A percentile compares a stretch with the other conserved stretches of the same genome.
Conservation (phyloP, 2,888 invertebrate genomes). For the Cephus sareptanus region DNA sequence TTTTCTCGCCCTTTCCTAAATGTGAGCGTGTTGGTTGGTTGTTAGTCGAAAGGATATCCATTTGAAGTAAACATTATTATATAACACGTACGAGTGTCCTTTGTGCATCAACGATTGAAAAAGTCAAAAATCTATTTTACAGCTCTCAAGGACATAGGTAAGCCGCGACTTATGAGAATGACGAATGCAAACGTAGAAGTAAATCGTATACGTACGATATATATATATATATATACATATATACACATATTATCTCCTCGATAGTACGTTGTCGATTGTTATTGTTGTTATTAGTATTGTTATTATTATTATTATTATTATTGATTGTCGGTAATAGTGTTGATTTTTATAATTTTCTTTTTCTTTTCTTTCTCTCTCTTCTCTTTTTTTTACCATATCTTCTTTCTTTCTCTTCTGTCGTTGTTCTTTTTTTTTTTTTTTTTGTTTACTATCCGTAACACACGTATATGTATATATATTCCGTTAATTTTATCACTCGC, state of each 20-base stretch:
- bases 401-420: conserved; percentile 5
- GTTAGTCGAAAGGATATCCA: not conserved
- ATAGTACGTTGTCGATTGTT: too few relatives aligned
- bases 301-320: too few relatives aligned
- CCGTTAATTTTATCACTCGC: not conserved
- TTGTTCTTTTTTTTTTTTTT: not conserved
- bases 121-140: conserved; percentile 54
- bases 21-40: conserved; percentile 43
- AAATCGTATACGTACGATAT: not conserved
- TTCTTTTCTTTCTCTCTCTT: conserved; percentile 10
- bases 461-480: not conserved
- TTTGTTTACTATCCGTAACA: not conserved
- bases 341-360: conserved; percentile 12
- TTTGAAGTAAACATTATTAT: too few relatives aligned
- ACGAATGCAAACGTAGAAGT: conserved; percentile 53
- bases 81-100: conserved; percentile 3
- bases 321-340: not conserved
- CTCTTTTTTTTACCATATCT: not conserved
- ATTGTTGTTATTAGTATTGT: too few relatives aligned
- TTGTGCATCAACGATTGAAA: conserved; percentile 51
- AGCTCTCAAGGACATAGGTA: conserved; percentile 66
- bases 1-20: not conserved
- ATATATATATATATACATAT: too few relatives aligned
- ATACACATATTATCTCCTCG: too few relatives aligned
- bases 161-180: conserved; percentile 56